These are phyloP conservation scores for Erebia palarica DNA, from an alignment of 2,888 invertebrate genomes.

Conservation along the genomic window DNA sequence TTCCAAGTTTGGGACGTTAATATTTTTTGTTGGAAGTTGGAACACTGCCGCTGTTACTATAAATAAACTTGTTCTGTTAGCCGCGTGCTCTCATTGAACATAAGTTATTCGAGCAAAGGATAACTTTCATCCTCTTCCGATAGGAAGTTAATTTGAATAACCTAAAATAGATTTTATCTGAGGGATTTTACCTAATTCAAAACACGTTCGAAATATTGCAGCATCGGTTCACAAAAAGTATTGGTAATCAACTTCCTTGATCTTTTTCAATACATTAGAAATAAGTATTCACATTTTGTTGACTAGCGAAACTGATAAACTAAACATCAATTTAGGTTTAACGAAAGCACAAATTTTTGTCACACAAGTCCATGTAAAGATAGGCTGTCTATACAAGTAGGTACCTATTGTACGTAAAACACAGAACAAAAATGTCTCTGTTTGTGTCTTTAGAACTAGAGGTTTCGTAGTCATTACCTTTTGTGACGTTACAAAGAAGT, in stretches of 20 bases:
- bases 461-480: constrained; percentile 29
- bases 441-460: constrained; percentile 19
- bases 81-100: constrained; percentile 51
- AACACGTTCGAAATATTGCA: background rate
- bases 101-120: constrained; percentile 31
- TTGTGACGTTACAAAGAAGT: constrained; percentile 33
- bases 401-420: background rate
- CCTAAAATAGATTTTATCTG: background rate
- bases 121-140: constrained; percentile 50
- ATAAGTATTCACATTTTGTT: too few relatives aligned
- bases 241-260: too few relatives aligned
- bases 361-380: too few relatives aligned
- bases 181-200: background rate
- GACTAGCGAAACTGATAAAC: too few relatives aligned
- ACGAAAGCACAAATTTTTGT: background rate
- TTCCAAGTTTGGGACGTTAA: constrained; percentile 66
- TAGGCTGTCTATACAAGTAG: background rate
- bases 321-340: too few relatives aligned
- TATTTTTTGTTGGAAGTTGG: constrained; percentile 55
- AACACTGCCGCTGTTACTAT: constrained; percentile 60
- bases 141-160: constrained; percentile 21
- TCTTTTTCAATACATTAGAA: too few relatives aligned
- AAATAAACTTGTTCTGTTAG: constrained; percentile 67
- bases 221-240: too few relatives aligned
- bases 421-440: constrained; percentile 11